Base-by-base conservation (phyloP, 2,797 vertebrate species). In the Ceryle rudis region DNA sequence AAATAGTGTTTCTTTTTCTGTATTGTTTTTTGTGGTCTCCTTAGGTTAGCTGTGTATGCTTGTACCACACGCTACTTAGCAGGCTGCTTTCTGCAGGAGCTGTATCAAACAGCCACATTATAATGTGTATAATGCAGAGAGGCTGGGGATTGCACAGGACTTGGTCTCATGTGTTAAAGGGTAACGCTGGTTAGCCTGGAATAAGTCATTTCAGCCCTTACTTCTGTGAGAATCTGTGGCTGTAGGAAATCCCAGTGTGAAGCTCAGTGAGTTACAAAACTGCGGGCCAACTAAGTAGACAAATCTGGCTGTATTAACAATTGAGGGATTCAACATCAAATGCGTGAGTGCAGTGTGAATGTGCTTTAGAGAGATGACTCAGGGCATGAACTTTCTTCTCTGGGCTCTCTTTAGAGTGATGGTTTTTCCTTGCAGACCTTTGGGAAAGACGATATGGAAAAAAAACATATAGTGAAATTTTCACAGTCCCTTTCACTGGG, bases 351-450 rank as follows among this genome's bases (percentile, higher is more conserved):
- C 2, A 4, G 60, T 44, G 67, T 75, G 86, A 69, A 42, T 57
- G 41, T 85, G 78, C 41, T 83, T 52, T 49, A 8, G n/a, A 57
- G 67, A 64, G 9, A 9, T 42, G 86, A 82, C 41, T 81, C 62
- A 37, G 75, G 71, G 69, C 84, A 72, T 15, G 84, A 83, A 67
- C 71, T 71, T 57, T 60, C 42, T 93, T 57, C 81, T 93, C 41
- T 16, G 75, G 57, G 33, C 54, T 69, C 65, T 77, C 71, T 74
- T 73, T 20, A 46, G 65, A 81, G 31, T 54, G 70, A 92, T 73
- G 55, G 2, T 28, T 92, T 96, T 96, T 94, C 86, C 90, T 17
- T 89, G 73, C 35, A 89, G 70, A 39, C 66, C 33, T 90, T 85
- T 82, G 39, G 74, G 31, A 82, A 80, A 51, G 31, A 52, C 39